Evolutionary conservation across 1,140 invertebrate genomes (phyloP).

Genomic region (Lepidotrigona ventralis): DNA sequence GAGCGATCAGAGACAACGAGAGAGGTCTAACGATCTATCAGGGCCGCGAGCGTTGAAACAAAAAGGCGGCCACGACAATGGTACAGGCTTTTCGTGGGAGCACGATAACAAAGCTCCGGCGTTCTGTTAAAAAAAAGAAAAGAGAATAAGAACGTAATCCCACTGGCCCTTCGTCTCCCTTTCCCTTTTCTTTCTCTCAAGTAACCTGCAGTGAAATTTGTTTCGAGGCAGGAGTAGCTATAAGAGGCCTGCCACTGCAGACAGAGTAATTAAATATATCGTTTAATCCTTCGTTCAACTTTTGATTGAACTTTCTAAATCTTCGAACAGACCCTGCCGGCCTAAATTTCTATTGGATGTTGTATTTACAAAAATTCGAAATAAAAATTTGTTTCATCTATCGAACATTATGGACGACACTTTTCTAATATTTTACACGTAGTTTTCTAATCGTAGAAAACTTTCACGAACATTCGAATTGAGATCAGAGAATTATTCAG

Average conservation of each 20-base stretch:
- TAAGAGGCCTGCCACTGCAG: background rate
- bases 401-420: too few species aligned
- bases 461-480: too few species aligned
- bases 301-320: too few species aligned
- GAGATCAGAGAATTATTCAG: too few species aligned
- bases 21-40: conserved; percentile 40
- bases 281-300: too few species aligned
- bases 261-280: too few species aligned
- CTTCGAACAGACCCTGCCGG: too few species aligned
- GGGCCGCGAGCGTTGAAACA: conserved; percentile 26
- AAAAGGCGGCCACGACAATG: conserved; percentile 42
- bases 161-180: background rate
- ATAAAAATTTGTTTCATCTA: too few species aligned
- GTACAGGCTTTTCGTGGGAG: conserved; percentile 40
- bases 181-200: background rate
- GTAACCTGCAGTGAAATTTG: background rate
- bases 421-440: too few species aligned
- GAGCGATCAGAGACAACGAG: conserved; percentile 30
- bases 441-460: too few species aligned
- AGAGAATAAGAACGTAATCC: conserved; percentile 13
- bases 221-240: background rate
- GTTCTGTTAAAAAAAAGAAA: conserved; percentile 31
- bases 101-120: conserved; percentile 44
- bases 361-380: too few species aligned
- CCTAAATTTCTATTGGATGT: too few species aligned